Conservation (phyloP, 2,113 vertebrate species). For the Eptesicus fuscus region DNA sequence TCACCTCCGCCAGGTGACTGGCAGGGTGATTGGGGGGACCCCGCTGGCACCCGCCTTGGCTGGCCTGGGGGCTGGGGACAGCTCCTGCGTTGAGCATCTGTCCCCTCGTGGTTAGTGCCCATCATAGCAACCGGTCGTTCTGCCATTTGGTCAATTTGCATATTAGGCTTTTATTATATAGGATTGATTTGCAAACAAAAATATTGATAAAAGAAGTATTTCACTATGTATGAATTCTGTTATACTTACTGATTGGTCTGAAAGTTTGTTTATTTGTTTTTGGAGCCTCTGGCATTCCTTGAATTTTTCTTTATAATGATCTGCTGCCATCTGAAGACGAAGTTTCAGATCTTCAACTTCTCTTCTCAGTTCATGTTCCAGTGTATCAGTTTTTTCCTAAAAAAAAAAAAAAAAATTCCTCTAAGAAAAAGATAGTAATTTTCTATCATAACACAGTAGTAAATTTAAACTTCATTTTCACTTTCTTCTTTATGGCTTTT, state of each 20-base stretch:
- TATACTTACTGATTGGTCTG: constrained; percentile 91
- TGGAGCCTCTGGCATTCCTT: constrained; percentile 98
- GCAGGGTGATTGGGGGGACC: too few species aligned
- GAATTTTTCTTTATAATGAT: constrained; percentile 99
- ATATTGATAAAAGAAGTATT: neutral
- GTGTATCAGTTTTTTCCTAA: constrained; percentile 83
- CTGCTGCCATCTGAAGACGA: constrained; percentile 97
- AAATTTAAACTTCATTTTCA: constrained; percentile 28
- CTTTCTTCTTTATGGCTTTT: neutral
- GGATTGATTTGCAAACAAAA: constrained; percentile 22
- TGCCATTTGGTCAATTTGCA: too few species aligned
- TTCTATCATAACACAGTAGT: neutral
- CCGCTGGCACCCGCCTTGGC: too few species aligned
- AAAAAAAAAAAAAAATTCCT: neutral
- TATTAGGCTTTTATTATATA: too few species aligned
- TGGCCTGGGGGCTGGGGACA: too few species aligned
- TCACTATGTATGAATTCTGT: neutral
- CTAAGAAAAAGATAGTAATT: constrained; percentile 22
- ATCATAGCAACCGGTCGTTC: too few species aligned
- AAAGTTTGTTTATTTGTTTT: constrained; percentile 92
- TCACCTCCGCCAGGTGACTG: too few species aligned
- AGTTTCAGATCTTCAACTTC: constrained; percentile 98
- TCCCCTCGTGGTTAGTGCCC: too few species aligned
- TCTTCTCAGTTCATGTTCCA: constrained; percentile 92
- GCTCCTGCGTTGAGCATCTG: too few species aligned